A percentile compares a stretch with the other conserved stretches of the same genome.
These are phyloP conservation scores for Adelosebastes latens DNA, from an alignment of 2,797 vertebrate genomes.

Conservation along the genomic window DNA sequence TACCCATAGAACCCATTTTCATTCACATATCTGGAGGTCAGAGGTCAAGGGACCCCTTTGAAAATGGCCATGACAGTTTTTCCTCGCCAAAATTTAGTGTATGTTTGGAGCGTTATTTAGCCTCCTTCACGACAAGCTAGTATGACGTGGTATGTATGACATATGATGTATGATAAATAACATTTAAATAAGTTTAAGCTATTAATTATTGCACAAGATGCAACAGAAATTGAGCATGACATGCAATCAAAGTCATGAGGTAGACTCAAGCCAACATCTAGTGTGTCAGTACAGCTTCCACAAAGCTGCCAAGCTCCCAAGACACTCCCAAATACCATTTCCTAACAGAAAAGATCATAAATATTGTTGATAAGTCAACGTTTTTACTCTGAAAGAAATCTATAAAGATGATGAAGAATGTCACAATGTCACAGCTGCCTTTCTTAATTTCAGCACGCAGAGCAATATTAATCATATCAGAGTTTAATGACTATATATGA, in stretches of 20 bases:
- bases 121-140: rapidly evolving
- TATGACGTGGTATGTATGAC: too few species aligned
- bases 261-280: background rate
- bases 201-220: background rate
- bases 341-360: background rate
- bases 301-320: constrained; percentile 5
- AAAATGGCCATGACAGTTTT: too few species aligned
- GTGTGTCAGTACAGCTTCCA: background rate
- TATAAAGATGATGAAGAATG: background rate
- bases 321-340: constrained; percentile 6
- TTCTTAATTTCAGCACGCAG: constrained; percentile 38
- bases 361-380: background rate
- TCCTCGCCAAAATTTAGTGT: too few species aligned
- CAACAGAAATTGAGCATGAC: background rate
- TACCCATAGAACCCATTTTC: too few species aligned
- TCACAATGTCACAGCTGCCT: constrained; percentile 10
- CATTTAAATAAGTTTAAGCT: background rate
- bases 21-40: too few species aligned
- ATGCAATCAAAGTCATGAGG: background rate
- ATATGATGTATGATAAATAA: background rate
- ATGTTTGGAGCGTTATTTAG: too few species aligned
- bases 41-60: too few species aligned
- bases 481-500: constrained; percentile 61
- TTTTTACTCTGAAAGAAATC: background rate
- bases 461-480: constrained; percentile 61